phyloP scores from a whole-genome alignment of 2,113 vertebrate genomes.

The Equus przewalskii region DNA sequence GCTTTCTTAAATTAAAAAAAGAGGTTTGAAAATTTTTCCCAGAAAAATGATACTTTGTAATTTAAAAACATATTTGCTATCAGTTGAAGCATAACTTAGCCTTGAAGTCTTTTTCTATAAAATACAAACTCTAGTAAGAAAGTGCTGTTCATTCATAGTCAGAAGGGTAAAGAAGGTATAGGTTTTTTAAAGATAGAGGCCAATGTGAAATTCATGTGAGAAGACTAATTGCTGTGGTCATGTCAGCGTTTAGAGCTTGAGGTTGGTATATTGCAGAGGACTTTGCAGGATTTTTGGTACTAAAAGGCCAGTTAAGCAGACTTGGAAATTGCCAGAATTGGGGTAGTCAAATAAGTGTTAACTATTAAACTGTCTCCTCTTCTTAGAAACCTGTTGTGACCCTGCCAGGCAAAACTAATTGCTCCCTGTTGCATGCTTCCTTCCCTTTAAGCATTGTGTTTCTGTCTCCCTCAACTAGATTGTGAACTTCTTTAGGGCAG shows the following conservation, averaged over 20 bases:
- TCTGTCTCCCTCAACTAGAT: background rate
- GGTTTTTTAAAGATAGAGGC: background rate
- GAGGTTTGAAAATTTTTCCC: background rate
- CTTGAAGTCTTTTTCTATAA: constrained; percentile 30
- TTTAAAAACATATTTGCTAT: constrained; percentile 34
- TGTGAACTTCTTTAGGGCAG: background rate
- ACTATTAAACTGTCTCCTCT: background rate
- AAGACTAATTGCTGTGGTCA: background rate
- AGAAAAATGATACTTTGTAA: constrained; percentile 43
- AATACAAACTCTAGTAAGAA: constrained; percentile 7
- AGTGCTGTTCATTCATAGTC: background rate
- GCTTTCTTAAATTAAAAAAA: constrained; percentile 25
- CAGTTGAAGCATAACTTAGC: constrained; percentile 30
- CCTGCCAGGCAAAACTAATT: background rate
- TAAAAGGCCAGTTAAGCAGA: background rate
- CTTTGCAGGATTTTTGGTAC: background rate
- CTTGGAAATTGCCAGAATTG: background rate
- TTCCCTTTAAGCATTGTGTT: background rate
- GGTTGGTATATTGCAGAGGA: background rate
- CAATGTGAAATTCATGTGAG: background rate
- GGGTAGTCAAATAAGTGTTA: background rate
- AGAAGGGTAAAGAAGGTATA: background rate
- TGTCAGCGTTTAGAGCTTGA: background rate
- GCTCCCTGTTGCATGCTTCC: background rate
- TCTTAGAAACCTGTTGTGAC: background rate